Base-by-base conservation (phyloP, 1,140 invertebrate species). In the Drosophila bipectinata region DNA sequence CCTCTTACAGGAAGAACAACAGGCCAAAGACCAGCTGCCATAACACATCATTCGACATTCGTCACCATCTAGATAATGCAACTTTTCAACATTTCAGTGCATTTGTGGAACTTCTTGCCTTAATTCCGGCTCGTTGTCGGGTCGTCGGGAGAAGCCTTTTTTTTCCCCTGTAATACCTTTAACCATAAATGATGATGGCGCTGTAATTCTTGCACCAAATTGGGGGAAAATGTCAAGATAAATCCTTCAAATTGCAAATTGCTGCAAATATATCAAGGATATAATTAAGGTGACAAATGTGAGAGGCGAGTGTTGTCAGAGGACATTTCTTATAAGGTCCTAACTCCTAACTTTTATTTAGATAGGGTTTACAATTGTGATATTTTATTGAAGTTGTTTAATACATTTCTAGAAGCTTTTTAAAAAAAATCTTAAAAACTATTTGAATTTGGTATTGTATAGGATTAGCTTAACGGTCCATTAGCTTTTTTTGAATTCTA, bases 41-140 rank as follows among this genome's bases (percentile, higher is more conserved):
- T 78, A 66, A 71, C 79, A 67, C 48, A 60, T 72, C 56, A 69
- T 58, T 67, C 72, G 48, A 64, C 64, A 63, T 67, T 79, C 76
- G 74, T 79, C 79, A 84, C 77, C 82, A 85, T 87, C 81, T 81
- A 72, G 81, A 87, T 87, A 72, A 49, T 74, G 66, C 56, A 49
- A 60, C 41, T 24, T 28, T 28, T 66, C 72, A 57, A 54, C 54
- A 41, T 14, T 4, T 47, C 58, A 24, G 15, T 28, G 69, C 71
- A 74, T 41, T 62, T 74, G 72, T 73, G 53, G 37, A 55, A 63
- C 71, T 73, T 73, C 71, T 56, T 37, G 14, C 10, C 15, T n/a
- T n/a, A 41, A 14, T 14, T 14, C 6, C 39, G 3, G 3, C 39
- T 44, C n/a, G 6, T 44, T 44, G 15, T 37, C 34, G 9, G 32